phyloP scores from a whole-genome alignment of 2,888 invertebrate genomes.

The Masnerella sp. region DNA sequence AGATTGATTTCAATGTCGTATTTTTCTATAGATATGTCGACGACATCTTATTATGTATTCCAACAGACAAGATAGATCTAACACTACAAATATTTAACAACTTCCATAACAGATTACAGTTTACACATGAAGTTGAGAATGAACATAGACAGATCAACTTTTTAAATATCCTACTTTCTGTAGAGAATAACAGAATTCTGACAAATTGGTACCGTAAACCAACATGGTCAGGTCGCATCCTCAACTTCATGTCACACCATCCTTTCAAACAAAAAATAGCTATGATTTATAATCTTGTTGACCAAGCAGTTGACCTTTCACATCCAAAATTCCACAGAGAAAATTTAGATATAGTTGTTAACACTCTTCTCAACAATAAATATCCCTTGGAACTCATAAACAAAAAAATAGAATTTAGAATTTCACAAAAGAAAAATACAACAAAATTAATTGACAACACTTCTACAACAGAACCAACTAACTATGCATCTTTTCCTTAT shows the following conservation, averaged over 20 bases:
- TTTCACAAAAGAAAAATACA: no score
- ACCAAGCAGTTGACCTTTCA: no score
- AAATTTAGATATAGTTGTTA: no score
- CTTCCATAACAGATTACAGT: constrained; percentile 2
- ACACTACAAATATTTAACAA: constrained; percentile 4
- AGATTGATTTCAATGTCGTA: not conserved
- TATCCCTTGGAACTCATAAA: no score
- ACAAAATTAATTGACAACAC: no score
- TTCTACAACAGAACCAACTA: no score
- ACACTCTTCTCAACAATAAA: no score
- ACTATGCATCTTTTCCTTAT: no score
- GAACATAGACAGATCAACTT: not conserved
- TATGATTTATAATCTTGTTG: not conserved
- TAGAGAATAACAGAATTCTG: not conserved
- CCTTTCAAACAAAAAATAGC: constrained; percentile 12
- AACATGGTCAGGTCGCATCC: not conserved
- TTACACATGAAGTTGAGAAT: not conserved
- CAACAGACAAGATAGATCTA: constrained; percentile 1
- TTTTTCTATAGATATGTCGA: constrained; percentile 35
- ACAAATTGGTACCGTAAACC: constrained; percentile 1
- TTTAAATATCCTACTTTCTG: not conserved
- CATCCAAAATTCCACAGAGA: no score
- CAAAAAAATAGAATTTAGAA: no score
- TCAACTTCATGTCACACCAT: constrained; percentile 4
- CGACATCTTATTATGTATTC: constrained; percentile 26